phyloP scores from a whole-genome alignment of 2,113 vertebrate genomes.

The Sapajus apella region DNA sequence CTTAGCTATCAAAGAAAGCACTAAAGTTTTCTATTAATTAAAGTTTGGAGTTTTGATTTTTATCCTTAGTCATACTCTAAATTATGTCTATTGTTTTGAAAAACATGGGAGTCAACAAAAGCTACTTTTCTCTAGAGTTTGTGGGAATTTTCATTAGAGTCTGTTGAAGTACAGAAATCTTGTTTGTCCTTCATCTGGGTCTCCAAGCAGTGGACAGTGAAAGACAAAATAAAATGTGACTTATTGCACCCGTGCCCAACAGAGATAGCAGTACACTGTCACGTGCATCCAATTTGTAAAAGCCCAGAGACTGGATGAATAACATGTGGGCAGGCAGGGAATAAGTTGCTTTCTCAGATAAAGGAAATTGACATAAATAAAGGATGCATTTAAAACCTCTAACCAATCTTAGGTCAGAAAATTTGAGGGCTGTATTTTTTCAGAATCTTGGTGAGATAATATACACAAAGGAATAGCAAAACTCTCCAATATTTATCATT shows the following conservation, averaged over 20 bases:
- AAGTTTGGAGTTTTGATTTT: not conserved
- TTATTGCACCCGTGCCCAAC: accelerated
- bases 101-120: not conserved
- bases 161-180: not conserved
- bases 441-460: not conserved
- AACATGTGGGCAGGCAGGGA: not conserved
- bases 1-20: not conserved
- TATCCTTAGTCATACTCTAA: not conserved
- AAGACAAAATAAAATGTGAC: not conserved
- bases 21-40: not conserved
- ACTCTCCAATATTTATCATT: not conserved
- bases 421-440: accelerated
- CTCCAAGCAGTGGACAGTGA: not conserved
- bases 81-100: not conserved
- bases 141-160: not conserved
- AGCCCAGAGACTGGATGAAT: not conserved
- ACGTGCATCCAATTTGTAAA: not conserved
- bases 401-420: not conserved
- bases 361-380: not conserved
- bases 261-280: not conserved
- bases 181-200: not conserved
- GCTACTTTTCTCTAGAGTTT: not conserved
- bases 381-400: accelerated
- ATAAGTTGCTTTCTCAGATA: conserved; percentile 9
- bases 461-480: conserved; percentile 1